Base-by-base conservation (phyloP, 1,140 invertebrate species). In the Euwallacea similis region DNA sequence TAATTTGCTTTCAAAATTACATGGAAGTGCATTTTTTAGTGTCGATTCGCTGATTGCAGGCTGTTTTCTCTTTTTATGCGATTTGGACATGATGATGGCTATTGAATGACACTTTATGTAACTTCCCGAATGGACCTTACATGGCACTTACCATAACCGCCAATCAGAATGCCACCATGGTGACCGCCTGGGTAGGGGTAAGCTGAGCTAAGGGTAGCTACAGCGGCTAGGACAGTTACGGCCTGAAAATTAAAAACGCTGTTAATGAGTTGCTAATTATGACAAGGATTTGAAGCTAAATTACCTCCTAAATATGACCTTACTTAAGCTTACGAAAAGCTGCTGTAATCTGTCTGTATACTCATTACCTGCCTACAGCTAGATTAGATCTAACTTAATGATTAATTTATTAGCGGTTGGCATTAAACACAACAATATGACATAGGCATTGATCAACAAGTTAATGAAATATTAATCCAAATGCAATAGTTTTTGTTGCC, bases 181-280 rank as follows among this genome's bases (percentile, higher is more conserved):
- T 72, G 47, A 21, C 47, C 56, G 11, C 64, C 65, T 16, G 56
- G 53, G 42, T 59, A 56, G 1, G 66, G 68, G 58, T 67, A 72
- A 13, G 71, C 71, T 7, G 71, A 54, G 60, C 58, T 64, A 44
- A 72, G 59, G 65, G 65, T 72, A 63, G 71, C 71, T 62, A 72
- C 71, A 42, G 71, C 16, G 64, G 71, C 71, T 56, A 72, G 63
- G 53, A 72, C 67, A 33, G 71, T 65, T 10, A 72, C 71, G 66
- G 66, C 71, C 71, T 72, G 66, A 59, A 68, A 64, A 42, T 13
- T 2, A 50, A 6, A 50, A 2, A 50, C 2, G 46, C 13, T 11
- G 13, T 50, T 50, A 50, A 50, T 50, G 46, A 13, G 46, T 6
- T 50, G 9, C 13, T 50, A 11, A 11, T 50, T 13, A 11, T 13